Conservation (phyloP, 2,113 vertebrate species). For the Noctilio leporinus region DNA sequence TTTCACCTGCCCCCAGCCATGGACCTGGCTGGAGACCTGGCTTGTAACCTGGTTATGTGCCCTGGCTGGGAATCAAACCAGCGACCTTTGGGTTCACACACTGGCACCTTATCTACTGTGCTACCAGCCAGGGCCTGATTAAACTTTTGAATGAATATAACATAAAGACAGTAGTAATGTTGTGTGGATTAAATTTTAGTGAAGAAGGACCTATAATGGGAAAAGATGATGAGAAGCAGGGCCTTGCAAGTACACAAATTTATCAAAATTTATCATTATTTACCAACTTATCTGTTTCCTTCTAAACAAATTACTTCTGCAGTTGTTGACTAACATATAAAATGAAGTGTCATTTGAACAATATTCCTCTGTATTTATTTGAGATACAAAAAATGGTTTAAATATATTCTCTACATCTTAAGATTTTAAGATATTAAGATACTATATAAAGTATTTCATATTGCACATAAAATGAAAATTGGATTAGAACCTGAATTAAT, state of each 20-base stretch:
- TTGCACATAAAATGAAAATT: slow-evolving; percentile 2
- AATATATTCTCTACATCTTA: background rate
- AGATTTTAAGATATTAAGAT: background rate
- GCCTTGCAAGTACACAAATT: background rate
- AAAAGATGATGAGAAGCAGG: background rate
- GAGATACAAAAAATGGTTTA: background rate
- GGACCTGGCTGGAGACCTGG: too few relatives aligned
- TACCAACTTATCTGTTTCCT: background rate
- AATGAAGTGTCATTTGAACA: background rate
- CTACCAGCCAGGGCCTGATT: too few relatives aligned
- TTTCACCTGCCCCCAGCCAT: too few relatives aligned
- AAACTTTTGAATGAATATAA: background rate
- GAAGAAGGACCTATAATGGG: background rate
- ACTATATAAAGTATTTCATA: slow-evolving; percentile 27
- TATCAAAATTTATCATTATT: background rate
- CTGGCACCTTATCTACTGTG: too few relatives aligned
- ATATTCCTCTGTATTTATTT: background rate
- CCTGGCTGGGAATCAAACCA: too few relatives aligned
- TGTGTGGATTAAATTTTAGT: background rate
- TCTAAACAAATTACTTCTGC: background rate
- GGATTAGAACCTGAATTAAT: slow-evolving; percentile 37
- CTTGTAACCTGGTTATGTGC: too few relatives aligned
- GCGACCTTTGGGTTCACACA: too few relatives aligned
- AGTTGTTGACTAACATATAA: background rate
- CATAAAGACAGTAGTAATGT: background rate